These are phyloP conservation scores for Pipa parva DNA, from an alignment of 2,113 vertebrate species.

Conservation along the genomic window DNA sequence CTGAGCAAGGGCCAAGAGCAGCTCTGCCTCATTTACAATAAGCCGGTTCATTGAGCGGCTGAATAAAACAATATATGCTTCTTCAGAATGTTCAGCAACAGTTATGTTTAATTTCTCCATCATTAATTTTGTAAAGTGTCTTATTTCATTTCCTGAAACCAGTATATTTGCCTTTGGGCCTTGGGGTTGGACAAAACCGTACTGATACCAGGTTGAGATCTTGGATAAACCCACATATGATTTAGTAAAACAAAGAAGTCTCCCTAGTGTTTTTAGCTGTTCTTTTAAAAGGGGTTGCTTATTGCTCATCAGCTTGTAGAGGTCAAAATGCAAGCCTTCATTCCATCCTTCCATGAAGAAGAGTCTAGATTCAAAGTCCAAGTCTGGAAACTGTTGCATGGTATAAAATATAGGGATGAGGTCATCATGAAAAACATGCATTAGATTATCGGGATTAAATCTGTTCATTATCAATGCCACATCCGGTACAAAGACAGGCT, in stretches of 20 bases:
- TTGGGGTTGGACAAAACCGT: conserved; percentile 94
- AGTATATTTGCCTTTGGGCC: conserved; percentile 95
- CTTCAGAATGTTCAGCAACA: conserved; percentile 49
- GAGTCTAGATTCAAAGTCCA: conserved; percentile 78
- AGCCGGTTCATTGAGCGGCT: conserved; percentile 86
- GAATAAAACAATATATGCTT: conserved; percentile 89
- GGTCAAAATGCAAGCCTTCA: conserved; percentile 88
- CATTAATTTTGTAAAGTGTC: conserved; percentile 80
- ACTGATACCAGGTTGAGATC: conserved; percentile 97
- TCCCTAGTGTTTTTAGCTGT: conserved; percentile 84
- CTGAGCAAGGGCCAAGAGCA: conserved; percentile 85
- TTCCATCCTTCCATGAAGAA: conserved; percentile 97
- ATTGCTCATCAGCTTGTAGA: conserved; percentile 87
- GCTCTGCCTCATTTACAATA: conserved; percentile 90
- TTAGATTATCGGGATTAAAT: conserved; percentile 96
- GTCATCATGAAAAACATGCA: conserved; percentile 96
- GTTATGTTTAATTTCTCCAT: conserved; percentile 79
- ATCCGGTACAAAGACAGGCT: conserved; percentile 91
- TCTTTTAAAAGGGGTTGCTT: conserved; percentile 88
- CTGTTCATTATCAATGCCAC: conserved; percentile 87
- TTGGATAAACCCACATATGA: conserved; percentile 92
- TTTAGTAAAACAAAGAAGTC: conserved; percentile 91
- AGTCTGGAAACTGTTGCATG: conserved; percentile 86
- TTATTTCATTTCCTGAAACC: conserved; percentile 89
- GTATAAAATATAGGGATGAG: conserved; percentile 92